Base-by-base conservation (phyloP, 2,888 invertebrate genomes). In the Atherix ibis region DNA sequence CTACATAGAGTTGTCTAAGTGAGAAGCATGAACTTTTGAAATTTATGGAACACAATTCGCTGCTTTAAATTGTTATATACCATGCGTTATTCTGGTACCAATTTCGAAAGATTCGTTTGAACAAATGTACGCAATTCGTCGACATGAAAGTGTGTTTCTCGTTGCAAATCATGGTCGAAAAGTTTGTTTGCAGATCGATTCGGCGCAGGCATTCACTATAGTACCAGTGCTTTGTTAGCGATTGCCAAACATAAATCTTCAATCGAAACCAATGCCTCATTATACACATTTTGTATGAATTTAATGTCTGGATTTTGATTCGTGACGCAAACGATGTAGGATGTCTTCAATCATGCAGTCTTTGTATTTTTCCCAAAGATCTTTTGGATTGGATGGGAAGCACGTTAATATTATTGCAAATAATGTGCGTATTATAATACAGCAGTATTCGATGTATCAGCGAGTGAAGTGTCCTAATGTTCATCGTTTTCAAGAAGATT, bases 401-500 rank as follows among this genome's bases (percentile, higher is more conserved):
- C 39, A 44, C 30, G 45, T 44, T 15, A 48, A 37, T 18, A 32
- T 32, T 22, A 31, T 14, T 5, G 31, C 31, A 19, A 31, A 31
- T 31, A 31, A 31, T 13, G 32, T 38, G n/a, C 46, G 41, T 32
- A 48, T 45, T 25, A 13, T n/a, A n/a, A n/a, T n/a, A n/a, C n/a
- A 10, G 39, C 31, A 28, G 36, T 34, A 17, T 40, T 31, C 12
- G 35, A 37, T 19, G 46, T 42, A 39, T 45, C 45, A 29, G 17
- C 22, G 31, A 49, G 36, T 16, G 41, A 38, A 3, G 22, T 14
- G 18, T 46, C 45, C 45, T 47, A 49, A 25, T 16, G 26, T 15
- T n/a, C n/a, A n/a, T 10, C 25, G 16, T 48, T 45, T 27, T 46
- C 39, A 39, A 48, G 46, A 18, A 48, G 43, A 25, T 43, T 28